A percentile compares a stretch with the other conserved stretches of the same genome.
These are phyloP conservation scores for Ostrea denselamellosa DNA, from an alignment of 1,140 invertebrate genomes.

Conservation along the genomic window DNA sequence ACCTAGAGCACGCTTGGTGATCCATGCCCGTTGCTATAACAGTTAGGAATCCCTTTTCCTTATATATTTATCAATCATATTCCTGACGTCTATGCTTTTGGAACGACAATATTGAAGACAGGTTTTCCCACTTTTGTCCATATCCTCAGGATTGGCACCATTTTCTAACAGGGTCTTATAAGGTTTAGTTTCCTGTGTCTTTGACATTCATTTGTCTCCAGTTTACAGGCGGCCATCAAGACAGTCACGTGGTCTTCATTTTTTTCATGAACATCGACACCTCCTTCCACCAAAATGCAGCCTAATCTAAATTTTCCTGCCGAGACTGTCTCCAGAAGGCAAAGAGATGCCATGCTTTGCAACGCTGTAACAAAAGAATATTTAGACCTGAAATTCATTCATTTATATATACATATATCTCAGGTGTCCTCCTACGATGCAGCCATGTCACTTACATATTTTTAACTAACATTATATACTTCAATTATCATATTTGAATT, in stretches of 20 bases:
- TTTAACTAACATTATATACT: background rate
- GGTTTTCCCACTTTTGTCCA: background rate
- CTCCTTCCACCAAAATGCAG: slow-evolving; percentile 9
- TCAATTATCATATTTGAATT: background rate
- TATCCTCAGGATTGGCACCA: background rate
- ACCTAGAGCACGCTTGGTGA: background rate
- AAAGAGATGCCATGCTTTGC: background rate
- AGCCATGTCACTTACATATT: background rate
- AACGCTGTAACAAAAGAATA: slow-evolving; percentile 28
- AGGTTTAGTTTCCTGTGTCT: background rate
- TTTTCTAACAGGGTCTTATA: slow-evolving; percentile 19
- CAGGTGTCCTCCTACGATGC: background rate
- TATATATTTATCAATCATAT: background rate
- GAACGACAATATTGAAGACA: background rate
- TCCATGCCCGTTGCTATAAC: background rate
- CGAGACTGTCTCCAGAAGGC: background rate
- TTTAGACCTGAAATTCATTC: background rate
- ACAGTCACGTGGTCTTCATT: background rate
- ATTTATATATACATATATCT: background rate
- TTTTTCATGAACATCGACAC: background rate
- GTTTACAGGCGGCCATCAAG: slow-evolving; percentile 6
- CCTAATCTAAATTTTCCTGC: background rate
- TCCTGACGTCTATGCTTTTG: background rate
- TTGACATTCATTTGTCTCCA: background rate
- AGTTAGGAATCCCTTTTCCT: background rate